phyloP scores from a whole-genome alignment of 2,113 vertebrate genomes.

The Peromyscus leucopus region DNA sequence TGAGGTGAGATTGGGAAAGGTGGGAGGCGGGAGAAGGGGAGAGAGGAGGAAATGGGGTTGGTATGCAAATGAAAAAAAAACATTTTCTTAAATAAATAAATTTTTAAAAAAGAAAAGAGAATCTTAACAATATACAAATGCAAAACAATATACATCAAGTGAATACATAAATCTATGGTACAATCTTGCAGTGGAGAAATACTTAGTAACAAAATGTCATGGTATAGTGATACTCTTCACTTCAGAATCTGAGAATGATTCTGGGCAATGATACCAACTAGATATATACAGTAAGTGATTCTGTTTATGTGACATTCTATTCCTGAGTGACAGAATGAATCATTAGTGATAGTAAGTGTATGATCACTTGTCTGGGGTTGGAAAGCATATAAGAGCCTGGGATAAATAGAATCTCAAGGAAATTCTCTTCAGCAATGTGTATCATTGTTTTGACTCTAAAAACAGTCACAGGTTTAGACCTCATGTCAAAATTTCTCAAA shows the following conservation, averaged over 20 bases:
- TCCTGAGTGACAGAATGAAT: neutral
- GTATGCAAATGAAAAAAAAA: too few species aligned
- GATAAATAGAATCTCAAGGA: neutral
- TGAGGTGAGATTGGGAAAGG: too few species aligned
- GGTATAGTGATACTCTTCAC: neutral
- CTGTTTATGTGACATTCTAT: neutral
- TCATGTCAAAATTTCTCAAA: neutral
- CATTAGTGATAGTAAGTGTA: neutral
- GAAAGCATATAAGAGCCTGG: neutral
- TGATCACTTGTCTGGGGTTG: neutral
- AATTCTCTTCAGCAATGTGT: neutral
- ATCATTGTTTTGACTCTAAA: neutral
- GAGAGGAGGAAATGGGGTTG: too few species aligned
- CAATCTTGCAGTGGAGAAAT: neutral
- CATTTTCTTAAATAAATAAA: too few species aligned
- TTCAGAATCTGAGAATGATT: slow-evolving; percentile 8
- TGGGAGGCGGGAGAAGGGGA: too few species aligned
- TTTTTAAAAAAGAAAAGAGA: neutral
- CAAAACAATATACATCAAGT: neutral
- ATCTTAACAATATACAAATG: too few species aligned
- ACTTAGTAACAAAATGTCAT: neutral
- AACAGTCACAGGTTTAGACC: neutral
- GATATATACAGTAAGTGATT: neutral
- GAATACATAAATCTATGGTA: neutral
- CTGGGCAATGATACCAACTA: neutral